A percentile compares a stretch with the other conserved stretches of the same genome.
phyloP scores from a whole-genome alignment of 2,888 invertebrate species.

The Cacoxenus indagator region DNA sequence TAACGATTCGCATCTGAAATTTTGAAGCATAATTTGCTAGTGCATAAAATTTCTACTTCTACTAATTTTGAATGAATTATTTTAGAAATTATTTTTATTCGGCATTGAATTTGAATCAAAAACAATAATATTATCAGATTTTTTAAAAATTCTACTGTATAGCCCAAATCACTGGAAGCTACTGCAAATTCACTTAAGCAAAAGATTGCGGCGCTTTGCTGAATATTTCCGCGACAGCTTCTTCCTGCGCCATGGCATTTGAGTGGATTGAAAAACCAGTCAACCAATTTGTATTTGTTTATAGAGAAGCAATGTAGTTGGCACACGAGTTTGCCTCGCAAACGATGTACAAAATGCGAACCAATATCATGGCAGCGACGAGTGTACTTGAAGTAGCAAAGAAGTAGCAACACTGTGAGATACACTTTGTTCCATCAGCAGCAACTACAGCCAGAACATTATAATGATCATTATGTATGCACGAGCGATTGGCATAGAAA shows the following conservation, averaged over 20 bases:
- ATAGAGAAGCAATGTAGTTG: not conserved
- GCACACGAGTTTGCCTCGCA: not conserved
- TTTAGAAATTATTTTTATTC: no score
- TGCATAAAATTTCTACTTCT: no score
- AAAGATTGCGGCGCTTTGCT: not conserved
- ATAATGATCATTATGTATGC: not conserved
- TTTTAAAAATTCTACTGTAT: no score
- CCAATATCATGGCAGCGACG: not conserved
- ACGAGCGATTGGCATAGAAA: conserved; percentile 17
- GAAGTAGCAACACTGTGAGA: not conserved
- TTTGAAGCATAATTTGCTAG: no score
- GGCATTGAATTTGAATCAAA: no score
- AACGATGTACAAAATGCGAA: not conserved
- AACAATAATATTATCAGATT: no score
- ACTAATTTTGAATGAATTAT: no score
- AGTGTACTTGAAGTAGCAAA: conserved; percentile 10
- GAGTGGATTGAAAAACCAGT: not conserved
- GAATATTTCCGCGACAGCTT: not conserved
- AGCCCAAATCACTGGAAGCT: not conserved
- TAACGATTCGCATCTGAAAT: no score
- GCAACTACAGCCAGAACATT: not conserved
- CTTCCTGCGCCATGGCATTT: not conserved
- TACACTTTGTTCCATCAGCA: no score
- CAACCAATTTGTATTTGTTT: not conserved
- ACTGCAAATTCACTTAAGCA: not conserved